Conservation (phyloP, 1,140 invertebrate genomes). For the Trichomalopsis sarcophagae region DNA sequence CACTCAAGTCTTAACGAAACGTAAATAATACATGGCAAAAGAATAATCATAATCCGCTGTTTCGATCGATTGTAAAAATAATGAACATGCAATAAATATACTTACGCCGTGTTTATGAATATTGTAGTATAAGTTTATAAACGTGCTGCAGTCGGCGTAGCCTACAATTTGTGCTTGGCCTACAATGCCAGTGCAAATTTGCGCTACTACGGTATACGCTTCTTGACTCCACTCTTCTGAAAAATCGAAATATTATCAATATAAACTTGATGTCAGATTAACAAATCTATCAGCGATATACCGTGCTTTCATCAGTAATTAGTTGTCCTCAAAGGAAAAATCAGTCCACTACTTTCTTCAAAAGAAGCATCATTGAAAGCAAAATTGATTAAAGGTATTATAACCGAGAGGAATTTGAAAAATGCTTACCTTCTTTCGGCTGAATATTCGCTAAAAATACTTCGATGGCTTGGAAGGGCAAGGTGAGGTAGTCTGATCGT, state of each 20-base stretch:
- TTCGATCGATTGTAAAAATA: neutral
- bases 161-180: constrained; percentile 91
- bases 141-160: constrained; percentile 78
- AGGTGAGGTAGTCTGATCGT: constrained; percentile 90
- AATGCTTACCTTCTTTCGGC: constrained; percentile 82
- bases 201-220: constrained; percentile 84
- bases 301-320: neutral
- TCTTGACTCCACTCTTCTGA: constrained; percentile 82
- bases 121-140: constrained; percentile 67
- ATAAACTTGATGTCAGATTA: neutral
- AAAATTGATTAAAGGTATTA: constrained; percentile 27
- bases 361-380: constrained; percentile 19
- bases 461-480: constrained; percentile 98
- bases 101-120: constrained; percentile 69
- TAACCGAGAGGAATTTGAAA: constrained; percentile 27
- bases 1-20: neutral
- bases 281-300: neutral
- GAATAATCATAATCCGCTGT: neutral
- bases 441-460: constrained; percentile 92
- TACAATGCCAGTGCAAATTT: constrained; percentile 85
- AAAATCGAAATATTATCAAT: constrained; percentile 44
- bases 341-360: constrained; percentile 29
- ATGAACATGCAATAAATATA: constrained; percentile 30
- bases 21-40: neutral
- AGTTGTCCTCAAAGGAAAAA: neutral